Evolutionary conservation across 1,140 invertebrate species (phyloP), one percentile per base, ranked within the genome.

Genomic region (Streblospio benedicti): DNA sequence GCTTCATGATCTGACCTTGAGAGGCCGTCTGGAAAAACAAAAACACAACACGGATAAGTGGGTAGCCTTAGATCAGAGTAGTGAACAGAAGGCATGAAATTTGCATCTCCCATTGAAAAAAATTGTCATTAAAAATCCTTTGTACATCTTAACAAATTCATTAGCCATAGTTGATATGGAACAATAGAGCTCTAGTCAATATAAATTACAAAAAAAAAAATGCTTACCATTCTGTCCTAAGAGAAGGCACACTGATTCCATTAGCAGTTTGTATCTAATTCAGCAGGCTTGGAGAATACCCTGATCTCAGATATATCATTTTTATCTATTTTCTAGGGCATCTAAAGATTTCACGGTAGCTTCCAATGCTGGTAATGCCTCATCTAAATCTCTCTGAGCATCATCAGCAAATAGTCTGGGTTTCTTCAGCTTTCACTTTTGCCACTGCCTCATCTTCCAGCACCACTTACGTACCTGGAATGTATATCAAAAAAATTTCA

Each of bases 241-340:
- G 0, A 95, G 77, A 50, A 93, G 82, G 77, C 89, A 91, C 0
- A 94, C 87, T 23, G 90, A 85, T 77, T 94, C 91, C 89, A 95
- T 77, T 27, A 79, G 2, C 78, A 18, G 75, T 79, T 59, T 78
- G 74, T 30, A 79, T 72, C 78, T 25, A 79, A 63, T 45, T 78
- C 75, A 51, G 78, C 77, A 5, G 78, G 78, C 50, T 91, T 91
- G 56, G 86, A 85, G 68, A 93, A 92, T 0, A 89, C 88, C 68
- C 87, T 85, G 5, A 94, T 76, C 76, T 94, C 91, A 72, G 90
- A 88, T 43, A 95, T 90, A 66, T 94, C 91, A 45, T 84, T 87
- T 74, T 93, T 93, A 67, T 91, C 92, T 69, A 45, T 33, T 64
- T 52, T 70, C 72, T 0, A 94, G 77, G 0, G 87, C 79, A 71